These are phyloP conservation scores for Microctenopoma steveboyesi DNA, from an alignment of 2,797 vertebrate species.

Conservation along the genomic window DNA sequence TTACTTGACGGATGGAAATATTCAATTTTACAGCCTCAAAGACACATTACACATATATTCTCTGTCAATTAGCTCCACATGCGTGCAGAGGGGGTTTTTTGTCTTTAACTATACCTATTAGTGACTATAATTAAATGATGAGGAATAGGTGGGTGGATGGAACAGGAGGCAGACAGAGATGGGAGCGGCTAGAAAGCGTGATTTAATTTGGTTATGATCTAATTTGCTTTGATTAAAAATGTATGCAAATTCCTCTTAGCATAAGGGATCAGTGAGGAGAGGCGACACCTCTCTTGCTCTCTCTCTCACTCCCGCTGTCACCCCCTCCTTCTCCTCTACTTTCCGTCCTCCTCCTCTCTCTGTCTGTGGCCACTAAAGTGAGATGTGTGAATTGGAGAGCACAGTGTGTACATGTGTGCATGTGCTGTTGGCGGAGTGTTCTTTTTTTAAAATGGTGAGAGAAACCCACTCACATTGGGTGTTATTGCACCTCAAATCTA, in stretches of 20 bases:
- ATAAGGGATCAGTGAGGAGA: conserved; percentile 82
- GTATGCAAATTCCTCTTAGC: conserved; percentile 87
- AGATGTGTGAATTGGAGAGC: conserved; percentile 64
- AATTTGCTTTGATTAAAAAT: conserved; percentile 91
- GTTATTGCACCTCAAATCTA: conserved; percentile 68
- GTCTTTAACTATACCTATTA: conserved; percentile 79
- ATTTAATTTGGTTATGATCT: conserved; percentile 89
- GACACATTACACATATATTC: conserved; percentile 21
- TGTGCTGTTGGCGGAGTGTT: conserved; percentile 52
- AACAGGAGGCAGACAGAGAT: conserved; percentile 78
- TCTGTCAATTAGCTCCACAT: conserved; percentile 50
- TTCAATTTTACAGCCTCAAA: conserved; percentile 14
- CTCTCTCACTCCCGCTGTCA: conserved; percentile 50
- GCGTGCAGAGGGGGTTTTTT: conserved; percentile 42
- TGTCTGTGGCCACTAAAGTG: conserved; percentile 62
- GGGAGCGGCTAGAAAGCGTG: conserved; percentile 81
- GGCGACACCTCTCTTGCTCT: conserved; percentile 74
- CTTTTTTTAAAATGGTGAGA: conserved; percentile 44
- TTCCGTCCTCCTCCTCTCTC: conserved; percentile 48
- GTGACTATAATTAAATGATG: conserved; percentile 82
- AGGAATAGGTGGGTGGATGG: conserved; percentile 80
- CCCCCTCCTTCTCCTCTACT: conserved; percentile 44
- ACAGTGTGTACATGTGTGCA: conserved; percentile 46
- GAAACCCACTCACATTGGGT: conserved; percentile 61
- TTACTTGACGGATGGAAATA: not conserved